Evolutionary conservation across 2,888 invertebrate species (phyloP).

Genomic region (Diaprepes abbreviatus): DNA sequence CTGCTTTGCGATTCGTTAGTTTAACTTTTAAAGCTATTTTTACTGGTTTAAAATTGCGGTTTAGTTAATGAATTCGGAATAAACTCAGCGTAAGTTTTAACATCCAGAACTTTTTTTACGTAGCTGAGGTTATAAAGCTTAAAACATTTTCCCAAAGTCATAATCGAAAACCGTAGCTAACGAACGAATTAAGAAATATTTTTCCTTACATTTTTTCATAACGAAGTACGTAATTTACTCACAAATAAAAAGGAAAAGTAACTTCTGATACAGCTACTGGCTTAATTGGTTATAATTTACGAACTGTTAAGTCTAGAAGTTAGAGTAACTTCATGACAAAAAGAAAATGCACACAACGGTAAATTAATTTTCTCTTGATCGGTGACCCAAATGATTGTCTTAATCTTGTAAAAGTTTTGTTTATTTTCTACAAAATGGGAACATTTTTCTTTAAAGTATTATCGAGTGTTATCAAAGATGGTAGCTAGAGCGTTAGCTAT

Average conservation of each 20-base stretch:
- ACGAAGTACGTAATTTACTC: slow-evolving; percentile 3
- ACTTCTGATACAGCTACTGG: not conserved
- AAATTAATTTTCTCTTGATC: slow-evolving; percentile 9
- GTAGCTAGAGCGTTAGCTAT: too few species aligned
- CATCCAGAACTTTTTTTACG: too few species aligned
- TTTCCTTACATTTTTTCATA: not conserved
- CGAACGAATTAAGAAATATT: slow-evolving; percentile 12
- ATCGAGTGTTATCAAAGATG: too few species aligned
- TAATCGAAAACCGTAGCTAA: not conserved
- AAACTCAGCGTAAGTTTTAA: too few species aligned
- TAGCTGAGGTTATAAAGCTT: too few species aligned
- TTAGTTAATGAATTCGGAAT: too few species aligned
- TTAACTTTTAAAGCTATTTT: too few species aligned
- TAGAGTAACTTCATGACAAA: slow-evolving; percentile 11
- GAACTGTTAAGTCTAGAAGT: slow-evolving; percentile 26
- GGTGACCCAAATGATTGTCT: slow-evolving; percentile 3
- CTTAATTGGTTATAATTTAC: slow-evolving; percentile 35
- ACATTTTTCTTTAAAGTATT: too few species aligned
- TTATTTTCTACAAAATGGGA: too few species aligned
- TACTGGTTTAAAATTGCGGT: too few species aligned
- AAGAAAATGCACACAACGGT: slow-evolving; percentile 3
- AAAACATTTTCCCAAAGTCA: not conserved
- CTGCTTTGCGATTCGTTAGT: too few species aligned
- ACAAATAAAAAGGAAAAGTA: slow-evolving; percentile 15
- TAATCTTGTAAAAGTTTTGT: slow-evolving; percentile 3